Percentiles rank a stretch among this genome's conserved stretches.
These are phyloP conservation scores for Papilio protenor DNA, from an alignment of 2,888 invertebrate species.

Conservation along the genomic window DNA sequence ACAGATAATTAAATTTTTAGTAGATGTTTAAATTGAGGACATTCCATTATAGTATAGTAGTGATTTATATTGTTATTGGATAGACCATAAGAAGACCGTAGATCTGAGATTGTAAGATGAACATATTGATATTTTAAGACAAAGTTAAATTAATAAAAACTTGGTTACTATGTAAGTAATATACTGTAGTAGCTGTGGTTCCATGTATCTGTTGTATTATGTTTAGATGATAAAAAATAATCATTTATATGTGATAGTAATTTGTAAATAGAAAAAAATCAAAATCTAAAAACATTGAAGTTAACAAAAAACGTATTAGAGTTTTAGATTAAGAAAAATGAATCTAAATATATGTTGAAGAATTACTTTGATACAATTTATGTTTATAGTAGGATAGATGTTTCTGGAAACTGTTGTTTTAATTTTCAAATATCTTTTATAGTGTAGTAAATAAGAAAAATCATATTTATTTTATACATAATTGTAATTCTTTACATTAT, in stretches of 20 bases:
- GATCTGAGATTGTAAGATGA: not conserved
- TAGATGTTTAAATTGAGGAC: not conserved
- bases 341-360: not conserved
- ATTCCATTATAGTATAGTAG: not conserved
- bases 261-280: not conserved
- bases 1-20: not conserved
- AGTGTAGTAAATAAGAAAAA: not conserved
- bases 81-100: no score
- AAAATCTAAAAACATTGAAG: not conserved
- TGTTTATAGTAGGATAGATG: not conserved
- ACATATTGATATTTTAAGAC: not conserved
- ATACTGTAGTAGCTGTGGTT: not conserved
- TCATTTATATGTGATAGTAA: not conserved
- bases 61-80: not conserved
- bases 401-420: not conserved
- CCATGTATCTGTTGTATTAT: not conserved
- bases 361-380: not conserved
- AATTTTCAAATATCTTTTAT: not conserved
- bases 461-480: not conserved
- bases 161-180: not conserved
- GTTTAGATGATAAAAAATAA: not conserved
- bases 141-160: not conserved
- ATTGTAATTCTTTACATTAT: not conserved
- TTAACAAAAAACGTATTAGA: not conserved
- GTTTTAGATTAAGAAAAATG: not conserved